Base-by-base conservation (phyloP, 2,888 invertebrate species). In the Gryllus longicercus region DNA sequence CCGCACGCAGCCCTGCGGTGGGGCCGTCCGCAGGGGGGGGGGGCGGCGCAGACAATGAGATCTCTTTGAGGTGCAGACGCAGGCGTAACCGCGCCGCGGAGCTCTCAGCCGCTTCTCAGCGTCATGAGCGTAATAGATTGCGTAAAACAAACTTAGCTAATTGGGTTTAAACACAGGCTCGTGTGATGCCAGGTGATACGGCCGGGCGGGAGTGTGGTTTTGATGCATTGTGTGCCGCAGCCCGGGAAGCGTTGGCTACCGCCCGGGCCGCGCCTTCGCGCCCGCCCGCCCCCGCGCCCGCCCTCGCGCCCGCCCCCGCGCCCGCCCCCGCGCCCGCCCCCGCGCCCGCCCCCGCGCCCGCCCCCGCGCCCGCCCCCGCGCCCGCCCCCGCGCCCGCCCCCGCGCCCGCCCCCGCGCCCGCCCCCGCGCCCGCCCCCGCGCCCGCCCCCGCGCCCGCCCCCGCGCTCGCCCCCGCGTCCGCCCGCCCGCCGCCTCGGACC, bases 131-230 rank as follows among this genome's bases (percentile, higher is more conserved):
- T 14, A 63, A 63, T 63, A 63, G 63, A 63, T 63, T 4, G 63
- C 63, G 63, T 63, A 14, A 38, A 63, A 63, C 63, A 63, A 63
- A 63, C 63, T 63, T 63, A 63, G 63, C 16, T 63, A 63, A 63
- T 63, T 63, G 63, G 63, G 63, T 63, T 63, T 63, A 63, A 63
- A 63, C 63, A 18, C 63, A 63, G 63, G 63, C 63, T 63, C 12
- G 14, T 63, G 63, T 63, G 63, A 63, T n/a, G 63, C n/a, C 16
- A 63, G 63, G 63, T 63, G 63, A 63, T 63, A 63, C 63, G 63
- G 5, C n/a, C 3, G 14, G 8, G 4, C 38, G 63, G n/a, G n/a
- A 63, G 63, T 63, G 63, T 63, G 63, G 63, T 63, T 63, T 63
- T 14, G 63, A 63, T 63, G n/a, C 63, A 63, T 63, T 63, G 63